Conservation (phyloP, 2,797 vertebrate genomes). For the Peromyscus aztecus region DNA sequence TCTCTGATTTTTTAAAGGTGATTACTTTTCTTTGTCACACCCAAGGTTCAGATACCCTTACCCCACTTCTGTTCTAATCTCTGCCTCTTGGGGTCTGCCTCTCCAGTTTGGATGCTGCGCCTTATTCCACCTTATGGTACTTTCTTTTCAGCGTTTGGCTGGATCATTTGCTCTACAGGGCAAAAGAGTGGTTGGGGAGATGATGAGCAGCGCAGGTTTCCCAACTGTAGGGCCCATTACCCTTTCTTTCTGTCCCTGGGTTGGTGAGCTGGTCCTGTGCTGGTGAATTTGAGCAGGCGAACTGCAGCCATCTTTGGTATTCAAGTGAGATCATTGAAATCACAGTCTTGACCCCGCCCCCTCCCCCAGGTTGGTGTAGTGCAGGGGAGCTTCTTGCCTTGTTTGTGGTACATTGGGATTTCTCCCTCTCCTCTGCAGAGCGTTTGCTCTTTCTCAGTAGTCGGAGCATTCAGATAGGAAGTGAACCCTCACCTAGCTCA, state of each 20-base stretch:
- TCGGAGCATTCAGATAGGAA: neutral
- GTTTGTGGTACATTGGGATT: too few species aligned
- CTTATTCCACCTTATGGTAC: neutral
- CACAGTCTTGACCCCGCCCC: neutral
- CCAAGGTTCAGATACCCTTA: neutral
- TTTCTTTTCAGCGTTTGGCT: neutral
- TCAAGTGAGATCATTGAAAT: neutral
- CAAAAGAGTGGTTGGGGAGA: neutral
- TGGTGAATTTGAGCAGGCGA: neutral
- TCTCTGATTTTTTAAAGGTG: neutral
- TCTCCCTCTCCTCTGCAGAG: neutral
- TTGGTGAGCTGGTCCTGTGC: neutral
- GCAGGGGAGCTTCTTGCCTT: neutral
- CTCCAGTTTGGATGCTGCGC: too few species aligned
- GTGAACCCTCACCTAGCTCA: neutral
- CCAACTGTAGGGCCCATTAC: neutral
- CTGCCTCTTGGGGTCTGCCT: too few species aligned
- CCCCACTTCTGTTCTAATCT: neutral
- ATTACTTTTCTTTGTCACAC: neutral
- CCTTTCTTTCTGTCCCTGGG: too few species aligned
- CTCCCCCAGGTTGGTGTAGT: neutral
- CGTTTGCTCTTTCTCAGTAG: neutral
- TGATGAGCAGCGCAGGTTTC: neutral
- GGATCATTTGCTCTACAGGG: neutral
- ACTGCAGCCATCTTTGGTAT: neutral